Conservation (phyloP, 2,888 invertebrate genomes). For the Patella ulyssiponensis region DNA sequence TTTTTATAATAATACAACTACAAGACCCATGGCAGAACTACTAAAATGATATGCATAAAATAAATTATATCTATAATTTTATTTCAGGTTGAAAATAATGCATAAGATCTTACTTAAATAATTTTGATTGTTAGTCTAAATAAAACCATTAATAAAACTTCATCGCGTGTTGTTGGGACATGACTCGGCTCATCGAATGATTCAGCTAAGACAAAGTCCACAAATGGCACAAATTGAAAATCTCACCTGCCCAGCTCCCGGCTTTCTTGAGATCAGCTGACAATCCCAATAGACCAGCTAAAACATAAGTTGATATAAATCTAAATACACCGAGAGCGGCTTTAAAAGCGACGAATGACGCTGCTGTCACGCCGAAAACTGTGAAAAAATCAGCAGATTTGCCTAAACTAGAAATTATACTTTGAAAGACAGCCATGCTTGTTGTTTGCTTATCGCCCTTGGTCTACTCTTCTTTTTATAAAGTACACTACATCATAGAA, state of each 20-base stretch:
- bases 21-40: too few relatives aligned
- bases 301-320: constrained; percentile 43
- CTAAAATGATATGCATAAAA: too few relatives aligned
- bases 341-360: constrained; percentile 36
- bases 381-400: constrained; percentile 32
- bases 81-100: too few relatives aligned
- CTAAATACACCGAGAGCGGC: constrained; percentile 33
- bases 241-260: constrained; percentile 87
- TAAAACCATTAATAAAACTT: too few relatives aligned
- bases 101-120: too few relatives aligned
- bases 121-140: too few relatives aligned
- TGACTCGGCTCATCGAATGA: background rate
- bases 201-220: background rate
- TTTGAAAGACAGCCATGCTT: constrained; percentile 1
- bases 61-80: too few relatives aligned
- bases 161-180: too few relatives aligned
- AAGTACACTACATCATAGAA: too few relatives aligned
- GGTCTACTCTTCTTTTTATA: too few relatives aligned
- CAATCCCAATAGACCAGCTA: constrained; percentile 47
- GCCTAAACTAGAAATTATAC: constrained; percentile 18
- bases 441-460: background rate
- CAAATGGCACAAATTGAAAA: background rate
- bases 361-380: constrained; percentile 31
- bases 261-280: constrained; percentile 78
- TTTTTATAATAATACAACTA: too few relatives aligned